A percentile compares a stretch with the other conserved stretches of the same genome.
phyloP scores from a whole-genome alignment of 2,113 vertebrate genomes.

The Aleadryas rufinucha region DNA sequence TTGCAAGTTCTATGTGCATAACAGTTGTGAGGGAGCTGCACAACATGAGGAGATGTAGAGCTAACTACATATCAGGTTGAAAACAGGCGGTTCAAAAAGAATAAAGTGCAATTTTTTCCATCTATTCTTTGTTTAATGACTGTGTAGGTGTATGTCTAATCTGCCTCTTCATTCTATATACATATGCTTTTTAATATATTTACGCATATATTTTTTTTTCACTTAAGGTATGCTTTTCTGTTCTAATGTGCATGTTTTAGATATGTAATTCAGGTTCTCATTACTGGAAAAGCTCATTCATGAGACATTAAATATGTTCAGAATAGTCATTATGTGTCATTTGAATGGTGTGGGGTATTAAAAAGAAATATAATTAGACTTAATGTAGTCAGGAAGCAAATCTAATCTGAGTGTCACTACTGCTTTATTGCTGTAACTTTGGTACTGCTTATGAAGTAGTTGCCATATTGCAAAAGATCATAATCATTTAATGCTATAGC shows the following conservation, averaged over 20 bases:
- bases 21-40: neutral
- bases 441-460: neutral
- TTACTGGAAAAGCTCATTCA: constrained; percentile 21
- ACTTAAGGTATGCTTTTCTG: neutral
- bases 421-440: constrained; percentile 46
- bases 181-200: neutral
- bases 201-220: neutral
- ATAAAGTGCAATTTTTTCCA: neutral
- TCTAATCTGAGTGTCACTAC: constrained; percentile 36
- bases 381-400: constrained; percentile 44
- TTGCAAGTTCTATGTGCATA: neutral
- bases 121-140: neutral
- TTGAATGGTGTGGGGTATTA: constrained; percentile 31
- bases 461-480: constrained; percentile 22
- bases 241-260: constrained; percentile 14
- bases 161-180: neutral
- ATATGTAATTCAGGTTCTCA: constrained; percentile 46
- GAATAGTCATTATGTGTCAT: constrained; percentile 14
- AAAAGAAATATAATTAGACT: constrained; percentile 47
- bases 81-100: neutral
- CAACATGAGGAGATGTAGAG: neutral
- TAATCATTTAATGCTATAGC: neutral
- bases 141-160: neutral
- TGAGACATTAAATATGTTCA: neutral
- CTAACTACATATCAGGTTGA: neutral